phyloP scores from a whole-genome alignment of 2,797 vertebrate species.

The Sternarchorhynchus goeldii region DNA sequence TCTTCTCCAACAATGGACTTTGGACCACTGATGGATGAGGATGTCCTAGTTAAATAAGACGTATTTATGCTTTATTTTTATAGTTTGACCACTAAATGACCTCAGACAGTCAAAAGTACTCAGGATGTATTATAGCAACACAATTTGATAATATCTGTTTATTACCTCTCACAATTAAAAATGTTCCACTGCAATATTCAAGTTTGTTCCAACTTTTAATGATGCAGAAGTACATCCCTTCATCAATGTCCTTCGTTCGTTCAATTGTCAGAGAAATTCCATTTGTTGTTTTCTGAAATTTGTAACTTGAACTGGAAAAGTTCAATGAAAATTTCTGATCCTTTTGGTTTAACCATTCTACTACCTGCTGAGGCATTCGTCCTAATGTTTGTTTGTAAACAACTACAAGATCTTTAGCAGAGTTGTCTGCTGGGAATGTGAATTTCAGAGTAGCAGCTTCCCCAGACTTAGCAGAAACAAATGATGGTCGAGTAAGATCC shows the following conservation, averaged over 20 bases:
- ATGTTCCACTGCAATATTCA: background rate
- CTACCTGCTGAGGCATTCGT: background rate
- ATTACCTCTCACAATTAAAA: slow-evolving; percentile 8
- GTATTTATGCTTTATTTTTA: too few species aligned
- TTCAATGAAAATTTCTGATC: background rate
- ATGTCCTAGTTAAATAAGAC: too few species aligned
- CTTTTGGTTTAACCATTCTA: background rate
- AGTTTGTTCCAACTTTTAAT: background rate
- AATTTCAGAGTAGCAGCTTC: background rate
- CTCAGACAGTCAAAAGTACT: too few species aligned
- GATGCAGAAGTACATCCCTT: slow-evolving; percentile 5
- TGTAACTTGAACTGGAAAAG: background rate
- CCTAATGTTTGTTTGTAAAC: slow-evolving; percentile 11
- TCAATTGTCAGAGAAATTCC: background rate
- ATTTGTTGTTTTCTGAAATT: background rate
- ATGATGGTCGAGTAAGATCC: background rate
- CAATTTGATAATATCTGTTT: too few species aligned
- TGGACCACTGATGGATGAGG: background rate
- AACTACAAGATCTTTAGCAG: background rate
- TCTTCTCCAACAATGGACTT: background rate
- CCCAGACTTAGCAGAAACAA: slow-evolving; percentile 1
- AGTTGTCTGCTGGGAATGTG: background rate
- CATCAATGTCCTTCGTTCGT: background rate
- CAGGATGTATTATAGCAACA: background rate
- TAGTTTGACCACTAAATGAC: too few species aligned